A percentile compares a stretch with the other conserved stretches of the same genome.
Evolutionary conservation across 2,888 invertebrate species (phyloP).

Genomic region (Chirona hameri): DNA sequence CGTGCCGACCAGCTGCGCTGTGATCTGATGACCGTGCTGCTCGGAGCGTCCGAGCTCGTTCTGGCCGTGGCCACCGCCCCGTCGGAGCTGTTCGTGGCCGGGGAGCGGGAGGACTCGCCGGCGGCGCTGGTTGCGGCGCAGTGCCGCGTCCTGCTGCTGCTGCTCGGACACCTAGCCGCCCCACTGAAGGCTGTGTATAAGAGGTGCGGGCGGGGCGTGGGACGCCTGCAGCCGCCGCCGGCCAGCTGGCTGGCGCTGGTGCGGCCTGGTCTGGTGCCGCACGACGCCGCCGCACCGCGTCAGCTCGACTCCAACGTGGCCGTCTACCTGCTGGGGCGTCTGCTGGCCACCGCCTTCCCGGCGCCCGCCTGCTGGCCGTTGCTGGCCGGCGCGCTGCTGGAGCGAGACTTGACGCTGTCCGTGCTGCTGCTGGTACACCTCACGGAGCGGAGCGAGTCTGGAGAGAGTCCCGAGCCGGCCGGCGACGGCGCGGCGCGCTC

Average conservation of each 20-base stretch:
- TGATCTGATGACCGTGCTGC: neutral
- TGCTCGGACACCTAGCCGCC: neutral
- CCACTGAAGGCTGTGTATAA: neutral
- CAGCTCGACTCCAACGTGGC: neutral
- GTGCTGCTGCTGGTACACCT: neutral
- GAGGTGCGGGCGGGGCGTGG: neutral
- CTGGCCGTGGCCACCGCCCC: neutral
- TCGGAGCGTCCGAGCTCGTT: neutral
- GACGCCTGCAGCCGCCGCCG: neutral
- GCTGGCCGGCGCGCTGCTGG: neutral
- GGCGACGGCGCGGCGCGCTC: neutral
- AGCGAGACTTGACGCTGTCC: neutral
- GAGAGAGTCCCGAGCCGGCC: neutral
- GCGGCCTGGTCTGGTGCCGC: neutral
- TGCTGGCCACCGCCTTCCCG: neutral
- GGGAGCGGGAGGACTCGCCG: neutral
- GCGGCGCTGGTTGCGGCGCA: neutral
- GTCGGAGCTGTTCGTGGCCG: neutral
- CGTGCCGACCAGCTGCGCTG: neutral
- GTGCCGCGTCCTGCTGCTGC: neutral
- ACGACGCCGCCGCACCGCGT: neutral
- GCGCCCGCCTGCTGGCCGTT: neutral
- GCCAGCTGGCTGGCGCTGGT: constrained; percentile 9
- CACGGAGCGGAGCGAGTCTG: neutral
- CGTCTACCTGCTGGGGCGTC: neutral